Evolutionary conservation across 2,113 vertebrate genomes (phyloP).

Genomic region (Colossoma macropomum): DNA sequence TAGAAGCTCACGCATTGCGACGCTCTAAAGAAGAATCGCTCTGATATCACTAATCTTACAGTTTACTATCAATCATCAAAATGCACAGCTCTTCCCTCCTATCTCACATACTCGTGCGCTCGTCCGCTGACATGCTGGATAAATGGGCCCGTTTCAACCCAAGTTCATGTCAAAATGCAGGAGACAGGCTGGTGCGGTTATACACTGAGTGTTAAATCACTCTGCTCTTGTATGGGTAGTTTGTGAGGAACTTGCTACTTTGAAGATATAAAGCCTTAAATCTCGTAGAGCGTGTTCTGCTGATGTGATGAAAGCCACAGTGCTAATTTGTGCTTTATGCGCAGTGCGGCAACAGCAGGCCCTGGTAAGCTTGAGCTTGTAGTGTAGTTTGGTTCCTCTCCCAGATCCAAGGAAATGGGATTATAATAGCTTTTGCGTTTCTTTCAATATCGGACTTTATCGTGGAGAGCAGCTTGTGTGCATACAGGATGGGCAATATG

Average conservation of each 20-base stretch:
- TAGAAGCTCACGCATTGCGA: slow-evolving; percentile 17
- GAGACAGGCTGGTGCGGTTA: background rate
- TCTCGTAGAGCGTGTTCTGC: background rate
- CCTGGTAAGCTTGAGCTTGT: background rate
- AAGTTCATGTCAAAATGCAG: background rate
- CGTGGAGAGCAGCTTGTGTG: background rate
- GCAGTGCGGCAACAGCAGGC: background rate
- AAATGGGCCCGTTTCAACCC: background rate
- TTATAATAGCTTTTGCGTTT: background rate
- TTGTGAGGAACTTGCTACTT: slow-evolving; percentile 7
- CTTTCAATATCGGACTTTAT: background rate
- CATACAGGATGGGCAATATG: background rate
- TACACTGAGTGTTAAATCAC: background rate
- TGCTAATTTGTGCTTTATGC: background rate
- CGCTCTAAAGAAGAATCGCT: slow-evolving; percentile 3
- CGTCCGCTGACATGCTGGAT: background rate
- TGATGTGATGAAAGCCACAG: slow-evolving; percentile 12
- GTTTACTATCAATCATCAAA: slow-evolving; percentile 50
- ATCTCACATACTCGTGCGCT: background rate
- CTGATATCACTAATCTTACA: slow-evolving; percentile 41
- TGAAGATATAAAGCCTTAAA: slow-evolving; percentile 10
- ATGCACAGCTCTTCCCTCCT: slow-evolving; percentile 4
- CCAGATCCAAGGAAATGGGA: background rate
- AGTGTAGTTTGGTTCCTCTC: background rate
- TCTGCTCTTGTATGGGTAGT: background rate